phyloP scores from a whole-genome alignment of 1,140 invertebrate species.

The Coptotermes formosanus region DNA sequence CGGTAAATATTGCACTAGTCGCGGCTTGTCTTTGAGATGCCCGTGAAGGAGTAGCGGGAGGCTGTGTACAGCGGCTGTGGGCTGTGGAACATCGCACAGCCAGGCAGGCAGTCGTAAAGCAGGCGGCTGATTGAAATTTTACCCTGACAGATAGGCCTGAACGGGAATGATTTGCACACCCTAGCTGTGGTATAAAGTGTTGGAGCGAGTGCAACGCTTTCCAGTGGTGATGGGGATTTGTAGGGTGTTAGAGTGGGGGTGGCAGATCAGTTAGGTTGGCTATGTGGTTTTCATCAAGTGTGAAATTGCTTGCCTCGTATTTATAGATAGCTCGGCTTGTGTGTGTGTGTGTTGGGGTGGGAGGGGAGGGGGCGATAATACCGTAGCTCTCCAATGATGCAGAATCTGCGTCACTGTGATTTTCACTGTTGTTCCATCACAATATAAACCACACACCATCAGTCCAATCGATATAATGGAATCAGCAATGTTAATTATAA shows the following conservation, averaged over 20 bases:
- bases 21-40: neutral
- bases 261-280: constrained; percentile 28
- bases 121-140: constrained; percentile 26
- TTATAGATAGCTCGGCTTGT: constrained; percentile 33
- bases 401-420: constrained; percentile 33
- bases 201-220: neutral
- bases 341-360: neutral
- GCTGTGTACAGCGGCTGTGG: neutral
- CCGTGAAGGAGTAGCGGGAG: neutral
- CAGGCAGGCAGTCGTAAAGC: neutral
- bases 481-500: constrained; percentile 36
- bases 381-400: constrained; percentile 32
- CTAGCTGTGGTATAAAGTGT: constrained; percentile 3
- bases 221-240: neutral
- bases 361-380: constrained; percentile 21
- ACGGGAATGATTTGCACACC: neutral
- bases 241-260: neutral
- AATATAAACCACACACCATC: constrained; percentile 31
- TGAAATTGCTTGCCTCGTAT: constrained; percentile 36
- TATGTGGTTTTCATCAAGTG: constrained; percentile 36
- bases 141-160: constrained; percentile 15
- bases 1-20: neutral
- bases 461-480: constrained; percentile 35
- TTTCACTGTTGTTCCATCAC: constrained; percentile 33
- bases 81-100: neutral